Percentiles rank a stretch among this genome's conserved stretches.
Evolutionary conservation across 2,113 vertebrate species (phyloP).

Genomic region (Rhizomys pruinosus): DNA sequence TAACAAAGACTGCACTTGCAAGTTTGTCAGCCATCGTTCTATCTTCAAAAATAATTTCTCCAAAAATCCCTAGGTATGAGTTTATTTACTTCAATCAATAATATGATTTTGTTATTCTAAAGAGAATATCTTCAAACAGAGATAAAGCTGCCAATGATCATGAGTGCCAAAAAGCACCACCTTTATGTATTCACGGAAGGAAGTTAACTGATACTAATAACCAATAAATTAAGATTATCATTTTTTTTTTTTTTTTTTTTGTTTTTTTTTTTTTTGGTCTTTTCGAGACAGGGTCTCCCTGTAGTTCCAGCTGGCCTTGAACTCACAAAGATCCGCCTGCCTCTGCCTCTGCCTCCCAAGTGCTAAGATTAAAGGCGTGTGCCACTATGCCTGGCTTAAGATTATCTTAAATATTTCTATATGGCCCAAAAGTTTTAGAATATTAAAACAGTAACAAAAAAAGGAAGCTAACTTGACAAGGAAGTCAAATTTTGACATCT

Average conservation of each 20-base stretch:
- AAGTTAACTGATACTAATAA: conserved; percentile 77
- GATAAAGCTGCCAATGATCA: conserved; percentile 73
- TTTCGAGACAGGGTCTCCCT: too few relatives aligned
- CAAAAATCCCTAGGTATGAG: conserved; percentile 71
- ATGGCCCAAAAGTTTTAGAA: conserved; percentile 76
- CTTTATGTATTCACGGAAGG: conserved; percentile 69
- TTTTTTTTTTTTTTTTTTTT: too few relatives aligned
- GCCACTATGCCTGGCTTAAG: too few relatives aligned
- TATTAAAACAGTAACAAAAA: conserved; percentile 73
- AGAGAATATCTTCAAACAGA: conserved; percentile 81
- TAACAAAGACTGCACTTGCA: conserved; percentile 31
- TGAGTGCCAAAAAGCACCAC: conserved; percentile 79
- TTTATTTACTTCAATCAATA: conserved; percentile 85
- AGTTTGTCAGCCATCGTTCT: conserved; percentile 34
- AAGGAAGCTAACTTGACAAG: conserved; percentile 83
- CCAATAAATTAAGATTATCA: conserved; percentile 76
- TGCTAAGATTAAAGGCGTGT: too few relatives aligned
- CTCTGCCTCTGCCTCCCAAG: too few relatives aligned
- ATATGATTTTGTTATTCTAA: conserved; percentile 75
- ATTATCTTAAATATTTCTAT: conserved; percentile 80
- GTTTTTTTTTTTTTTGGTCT: too few relatives aligned
- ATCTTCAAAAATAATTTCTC: conserved; percentile 64
- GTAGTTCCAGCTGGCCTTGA: too few relatives aligned
- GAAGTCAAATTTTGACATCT: conserved; percentile 84
- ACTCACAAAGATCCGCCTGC: too few relatives aligned